Evolutionary conservation across 1,140 invertebrate species (phyloP), one percentile per base, ranked within the genome.

Genomic region (Trypoxylus dichotomus): DNA sequence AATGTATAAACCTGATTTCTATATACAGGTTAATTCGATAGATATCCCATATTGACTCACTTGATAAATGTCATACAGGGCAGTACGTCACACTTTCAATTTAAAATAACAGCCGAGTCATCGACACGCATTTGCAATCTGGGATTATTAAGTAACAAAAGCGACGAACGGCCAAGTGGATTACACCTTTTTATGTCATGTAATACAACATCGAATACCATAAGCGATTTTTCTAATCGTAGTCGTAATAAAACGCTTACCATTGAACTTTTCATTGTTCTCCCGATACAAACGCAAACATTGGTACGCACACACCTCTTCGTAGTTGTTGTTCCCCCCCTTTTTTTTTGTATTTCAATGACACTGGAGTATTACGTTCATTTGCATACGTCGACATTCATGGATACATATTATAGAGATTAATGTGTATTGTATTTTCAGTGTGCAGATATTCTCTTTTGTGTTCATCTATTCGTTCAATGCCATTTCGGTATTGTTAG

Each of bases 151-250:
- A 54, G 6, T 54, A 54, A 54, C 47, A 54, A 54, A 54, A 54
- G 47, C 47, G 47, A 54, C 19, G 47, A 54, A 54, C 47, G 15
- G 47, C 47, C 47, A 54, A 54, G 47, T 54, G 47, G 47, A 54
- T 54, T 54, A 54, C 47, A 54, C 47, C n/a, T 54, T 54, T 54
- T 54, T 54, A 54, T 54, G 47, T 54, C 47, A 54, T 54, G 47
- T 54, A 54, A 54, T 54, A 54, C 47, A 19, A n/a, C 15, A n/a
- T 54, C 47, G 47, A 54, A 54, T 54, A n/a, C 15, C 47, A n/a
- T 54, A 54, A 54, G 19, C 19, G 47, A 54, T 54, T 54, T 54
- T 54, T 54, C 47, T 54, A 54, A 54, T 54, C 47, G 47, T 19
- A 19, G 15, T n/a, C 47, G 19, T 54, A 37, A 37, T 37, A 37